Evolutionary conservation across 2,888 invertebrate species (phyloP).

Genomic region (Drosophila flavopinicola): DNA sequence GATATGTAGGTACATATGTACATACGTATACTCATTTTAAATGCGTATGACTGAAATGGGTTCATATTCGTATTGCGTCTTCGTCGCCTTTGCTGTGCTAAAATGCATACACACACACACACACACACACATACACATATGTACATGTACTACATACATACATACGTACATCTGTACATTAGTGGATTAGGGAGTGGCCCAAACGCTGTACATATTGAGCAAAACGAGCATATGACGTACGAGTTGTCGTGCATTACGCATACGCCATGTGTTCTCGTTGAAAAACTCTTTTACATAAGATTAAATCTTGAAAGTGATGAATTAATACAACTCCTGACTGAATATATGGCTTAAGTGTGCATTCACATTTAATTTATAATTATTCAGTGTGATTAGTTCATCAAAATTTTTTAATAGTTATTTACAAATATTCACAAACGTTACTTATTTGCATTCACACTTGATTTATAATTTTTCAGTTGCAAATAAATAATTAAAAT

Average conservation of each 20-base stretch:
- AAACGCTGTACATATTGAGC: slow-evolving; percentile 16
- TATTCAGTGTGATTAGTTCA: no score
- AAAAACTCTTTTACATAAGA: background rate
- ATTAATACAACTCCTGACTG: background rate
- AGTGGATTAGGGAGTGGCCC: slow-evolving; percentile 60
- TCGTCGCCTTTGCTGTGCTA: slow-evolving; percentile 26
- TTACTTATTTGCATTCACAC: no score
- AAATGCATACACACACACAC: slow-evolving; percentile 29
- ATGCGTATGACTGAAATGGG: slow-evolving; percentile 68
- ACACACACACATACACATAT: slow-evolving; percentile 10
- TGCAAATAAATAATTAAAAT: no score
- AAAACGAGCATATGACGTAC: slow-evolving; percentile 28
- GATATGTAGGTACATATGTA: no score
- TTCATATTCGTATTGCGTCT: slow-evolving; percentile 48
- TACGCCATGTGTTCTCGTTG: slow-evolving; percentile 44
- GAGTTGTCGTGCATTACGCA: slow-evolving; percentile 50
- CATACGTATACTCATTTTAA: slow-evolving; percentile 47
- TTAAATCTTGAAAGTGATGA: background rate
- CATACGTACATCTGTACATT: slow-evolving; percentile 10
- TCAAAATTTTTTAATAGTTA: no score
- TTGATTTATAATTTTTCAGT: no score
- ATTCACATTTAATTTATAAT: no score
- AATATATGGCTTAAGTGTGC: background rate
- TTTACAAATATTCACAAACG: no score
- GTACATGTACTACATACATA: no score